Evolutionary conservation across 2,113 vertebrate genomes (phyloP), one percentile per base, ranked within the genome.

Genomic region (Formicarius rufipectus): DNA sequence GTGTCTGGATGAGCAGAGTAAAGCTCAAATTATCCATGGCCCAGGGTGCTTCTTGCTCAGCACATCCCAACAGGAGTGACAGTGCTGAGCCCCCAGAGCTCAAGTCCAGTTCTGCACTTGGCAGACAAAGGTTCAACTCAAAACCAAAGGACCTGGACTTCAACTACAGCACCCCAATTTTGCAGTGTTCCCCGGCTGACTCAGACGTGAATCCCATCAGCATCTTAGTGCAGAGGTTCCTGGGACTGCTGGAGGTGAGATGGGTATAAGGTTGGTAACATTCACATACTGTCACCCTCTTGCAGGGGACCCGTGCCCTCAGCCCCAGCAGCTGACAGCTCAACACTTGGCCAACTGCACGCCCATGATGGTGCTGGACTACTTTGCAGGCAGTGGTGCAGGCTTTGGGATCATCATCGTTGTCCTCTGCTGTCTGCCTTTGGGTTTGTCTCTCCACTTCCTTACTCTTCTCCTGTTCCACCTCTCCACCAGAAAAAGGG

Each of bases 361-460:
- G 0, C 97, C 98, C 16, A 91, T 98, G 33, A 98, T 91, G 1
- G 93, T 98, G 67, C 90, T 97, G 35, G 96, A 99, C 93, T 99
- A 99, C 96, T 99, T 99, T 12, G 83, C 98, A 93, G 99, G 98
- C 84, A 99, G 98, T 2, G 93, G 97, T 3, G 94, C 97, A 33
- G 98, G 98, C 35, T 99, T 99, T 24, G 98, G 98, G 14, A 94
- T 99, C 90, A 96, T 98, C 89, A 97, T 99, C 3, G 37, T 97
- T 28, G 87, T 96, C 39, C 97, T 99, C 68, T 98, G 98, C 95
- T 98, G 98, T 56, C 97, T 99, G 39, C 99, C 99, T n/a, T 90
- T 99, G 91, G 98, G 99, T 99, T 90, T 92, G 96, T 19, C 6
- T 1, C 47, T 49, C 37, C 5, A 1, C 25, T 91, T 77, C 50